Conservation (phyloP, 2,888 invertebrate species). For the Drosophila infuscata region DNA sequence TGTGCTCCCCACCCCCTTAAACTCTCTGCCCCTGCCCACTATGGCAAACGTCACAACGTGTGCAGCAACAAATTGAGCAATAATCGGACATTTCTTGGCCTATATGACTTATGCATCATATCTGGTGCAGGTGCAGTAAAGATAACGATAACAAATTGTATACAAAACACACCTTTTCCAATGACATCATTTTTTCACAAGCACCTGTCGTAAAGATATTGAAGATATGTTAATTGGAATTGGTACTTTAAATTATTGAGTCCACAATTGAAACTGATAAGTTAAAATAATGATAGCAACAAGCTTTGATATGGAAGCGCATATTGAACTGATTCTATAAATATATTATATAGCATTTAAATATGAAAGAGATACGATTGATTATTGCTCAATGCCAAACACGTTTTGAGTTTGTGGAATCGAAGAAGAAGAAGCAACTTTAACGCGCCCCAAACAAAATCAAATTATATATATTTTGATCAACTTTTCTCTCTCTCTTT, state of each 20-base stretch:
- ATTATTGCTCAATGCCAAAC: constrained; percentile 25
- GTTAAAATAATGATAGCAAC: not conserved
- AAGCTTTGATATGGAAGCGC: too few relatives aligned
- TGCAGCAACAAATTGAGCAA: constrained; percentile 39
- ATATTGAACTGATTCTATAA: not conserved
- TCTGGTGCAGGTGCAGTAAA: constrained; percentile 8
- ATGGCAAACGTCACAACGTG: constrained; percentile 17
- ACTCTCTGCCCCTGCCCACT: constrained; percentile 20
- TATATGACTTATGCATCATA: constrained; percentile 16
- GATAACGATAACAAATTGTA: constrained; percentile 5
- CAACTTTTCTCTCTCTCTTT: constrained; percentile 78
- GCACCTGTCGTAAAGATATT: not conserved
- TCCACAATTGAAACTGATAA: not conserved
- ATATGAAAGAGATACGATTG: constrained; percentile 8
- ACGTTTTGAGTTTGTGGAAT: constrained; percentile 20
- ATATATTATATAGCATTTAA: not conserved
- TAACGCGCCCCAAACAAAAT: constrained; percentile 45
- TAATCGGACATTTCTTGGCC: constrained; percentile 20
- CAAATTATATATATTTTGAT: constrained; percentile 67
- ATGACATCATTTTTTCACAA: constrained; percentile 14
- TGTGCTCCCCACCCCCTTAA: constrained; percentile 48
- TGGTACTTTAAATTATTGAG: not conserved
- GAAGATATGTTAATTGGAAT: constrained; percentile 4
- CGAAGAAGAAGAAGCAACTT: not conserved
- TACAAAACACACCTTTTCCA: not conserved